Evolutionary conservation across 2,113 vertebrate genomes (phyloP).

Genomic region (Myiozetetes cayanensis): DNA sequence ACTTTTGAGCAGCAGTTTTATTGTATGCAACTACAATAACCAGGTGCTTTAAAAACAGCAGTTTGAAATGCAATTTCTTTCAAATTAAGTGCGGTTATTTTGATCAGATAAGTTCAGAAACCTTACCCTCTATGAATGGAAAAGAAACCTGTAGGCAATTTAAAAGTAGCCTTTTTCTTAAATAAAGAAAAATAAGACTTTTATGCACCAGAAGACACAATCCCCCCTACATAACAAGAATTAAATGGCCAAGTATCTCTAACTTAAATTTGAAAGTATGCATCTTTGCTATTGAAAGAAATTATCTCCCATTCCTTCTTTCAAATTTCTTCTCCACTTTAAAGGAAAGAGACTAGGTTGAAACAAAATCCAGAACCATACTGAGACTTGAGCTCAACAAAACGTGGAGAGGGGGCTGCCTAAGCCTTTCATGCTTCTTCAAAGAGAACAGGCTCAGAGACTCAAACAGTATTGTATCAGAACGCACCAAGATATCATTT

Average conservation of each 20-base stretch:
- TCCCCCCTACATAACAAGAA: neutral
- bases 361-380: neutral
- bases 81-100: conserved; percentile 24
- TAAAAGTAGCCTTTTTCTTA: neutral
- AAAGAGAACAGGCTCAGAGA: neutral
- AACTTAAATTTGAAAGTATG: neutral
- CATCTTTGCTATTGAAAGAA: neutral
- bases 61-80: conserved; percentile 7
- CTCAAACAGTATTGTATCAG: neutral
- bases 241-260: neutral
- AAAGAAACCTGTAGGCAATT: neutral
- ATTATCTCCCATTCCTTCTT: neutral
- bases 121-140: neutral
- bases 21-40: neutral
- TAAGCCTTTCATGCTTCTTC: neutral
- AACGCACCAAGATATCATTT: neutral
- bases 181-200: neutral
- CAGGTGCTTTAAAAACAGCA: neutral
- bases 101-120: conserved; percentile 15
- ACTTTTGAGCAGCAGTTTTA: neutral
- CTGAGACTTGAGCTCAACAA: neutral
- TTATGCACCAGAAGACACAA: neutral
- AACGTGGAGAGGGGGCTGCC: neutral
- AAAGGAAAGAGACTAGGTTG: neutral
- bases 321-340: neutral